Evolutionary conservation across 2,113 vertebrate species (phyloP).

Genomic region (Prionailurus bengalensis): DNA sequence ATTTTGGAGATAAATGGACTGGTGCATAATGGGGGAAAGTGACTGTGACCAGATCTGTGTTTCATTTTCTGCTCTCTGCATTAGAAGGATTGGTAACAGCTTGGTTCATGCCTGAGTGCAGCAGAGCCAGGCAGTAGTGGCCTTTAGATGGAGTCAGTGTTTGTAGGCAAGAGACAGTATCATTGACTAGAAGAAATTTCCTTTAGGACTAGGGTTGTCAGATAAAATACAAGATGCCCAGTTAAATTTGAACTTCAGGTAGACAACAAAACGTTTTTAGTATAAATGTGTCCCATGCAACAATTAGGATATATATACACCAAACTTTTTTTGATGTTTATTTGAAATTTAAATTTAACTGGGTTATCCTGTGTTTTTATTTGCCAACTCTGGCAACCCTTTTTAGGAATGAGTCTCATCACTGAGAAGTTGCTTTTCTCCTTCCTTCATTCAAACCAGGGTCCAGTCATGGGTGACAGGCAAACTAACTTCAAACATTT

Average conservation of each 20-base stretch:
- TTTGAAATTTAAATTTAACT: slow-evolving; percentile 24
- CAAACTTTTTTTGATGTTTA: neutral
- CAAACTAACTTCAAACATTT: neutral
- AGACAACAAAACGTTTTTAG: neutral
- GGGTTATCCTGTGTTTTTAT: neutral
- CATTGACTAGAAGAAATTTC: neutral
- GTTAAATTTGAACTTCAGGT: neutral
- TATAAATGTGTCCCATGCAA: neutral
- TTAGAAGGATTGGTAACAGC: neutral
- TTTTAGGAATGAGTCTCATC: neutral
- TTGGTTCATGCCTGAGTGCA: neutral
- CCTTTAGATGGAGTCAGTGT: neutral
- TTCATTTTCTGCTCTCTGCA: slow-evolving; percentile 58
- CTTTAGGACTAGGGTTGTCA: neutral
- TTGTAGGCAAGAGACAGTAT: neutral
- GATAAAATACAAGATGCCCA: neutral
- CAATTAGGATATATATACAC: neutral
- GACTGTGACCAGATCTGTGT: neutral
- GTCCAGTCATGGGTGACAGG: neutral
- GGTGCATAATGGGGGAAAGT: neutral
- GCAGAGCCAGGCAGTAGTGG: neutral
- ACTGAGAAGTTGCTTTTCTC: neutral
- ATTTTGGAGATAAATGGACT: slow-evolving; percentile 23
- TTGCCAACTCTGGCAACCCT: neutral
- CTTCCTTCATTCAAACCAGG: neutral